phyloP scores from a whole-genome alignment of 2,888 invertebrate genomes.

The Pachydiplax longipennis region DNA sequence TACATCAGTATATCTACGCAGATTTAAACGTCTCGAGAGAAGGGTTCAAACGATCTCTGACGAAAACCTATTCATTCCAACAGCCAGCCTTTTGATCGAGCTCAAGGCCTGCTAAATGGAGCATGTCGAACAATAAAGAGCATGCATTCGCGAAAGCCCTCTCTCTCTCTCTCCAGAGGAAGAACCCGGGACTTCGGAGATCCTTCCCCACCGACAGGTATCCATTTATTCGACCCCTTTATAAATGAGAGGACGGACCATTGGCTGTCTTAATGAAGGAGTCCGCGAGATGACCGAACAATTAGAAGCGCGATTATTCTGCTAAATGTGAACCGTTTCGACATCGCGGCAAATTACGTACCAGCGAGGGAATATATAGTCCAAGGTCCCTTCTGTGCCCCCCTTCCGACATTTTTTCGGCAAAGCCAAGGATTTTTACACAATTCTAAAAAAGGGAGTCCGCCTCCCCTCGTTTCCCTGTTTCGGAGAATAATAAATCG shows the following conservation, averaged over 20 bases:
- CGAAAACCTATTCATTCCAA: not conserved
- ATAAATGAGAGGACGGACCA: not conserved
- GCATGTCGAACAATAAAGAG: not conserved
- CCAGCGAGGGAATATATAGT: conserved; percentile 9
- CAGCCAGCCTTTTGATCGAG: not conserved
- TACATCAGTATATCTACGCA: not conserved
- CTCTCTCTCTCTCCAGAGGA: not conserved
- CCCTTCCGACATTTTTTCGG: not conserved
- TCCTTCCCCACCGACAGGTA: too few species aligned
- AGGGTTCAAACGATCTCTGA: not conserved
- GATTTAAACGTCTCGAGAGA: not conserved
- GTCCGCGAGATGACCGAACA: not conserved
- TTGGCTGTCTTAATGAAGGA: too few species aligned
- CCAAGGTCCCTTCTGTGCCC: not conserved
- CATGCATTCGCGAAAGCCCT: not conserved
- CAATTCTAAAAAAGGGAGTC: not conserved
- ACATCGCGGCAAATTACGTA: not conserved
- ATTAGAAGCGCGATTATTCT: not conserved
- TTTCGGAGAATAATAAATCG: not conserved
- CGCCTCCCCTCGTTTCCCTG: not conserved
- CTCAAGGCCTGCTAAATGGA: not conserved
- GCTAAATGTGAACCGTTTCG: not conserved
- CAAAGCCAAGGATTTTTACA: not conserved
- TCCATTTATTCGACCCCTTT: not conserved
- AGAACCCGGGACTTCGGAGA: not conserved